Percentiles rank a stretch among this genome's conserved stretches.
Evolutionary conservation across 2,888 invertebrate species (phyloP).

Genomic region (Amiota mariae): DNA sequence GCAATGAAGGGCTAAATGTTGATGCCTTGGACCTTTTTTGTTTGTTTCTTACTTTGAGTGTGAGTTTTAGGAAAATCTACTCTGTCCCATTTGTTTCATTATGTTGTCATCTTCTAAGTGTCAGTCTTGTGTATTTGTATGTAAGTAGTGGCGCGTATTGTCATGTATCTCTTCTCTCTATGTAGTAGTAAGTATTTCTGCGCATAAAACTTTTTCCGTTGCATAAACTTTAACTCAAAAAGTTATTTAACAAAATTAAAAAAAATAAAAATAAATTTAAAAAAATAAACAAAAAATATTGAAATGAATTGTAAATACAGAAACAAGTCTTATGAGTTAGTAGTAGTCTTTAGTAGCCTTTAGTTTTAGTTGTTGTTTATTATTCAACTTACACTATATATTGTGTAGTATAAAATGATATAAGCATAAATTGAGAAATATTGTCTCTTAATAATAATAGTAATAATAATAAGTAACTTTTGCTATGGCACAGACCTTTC

Average conservation of each 20-base stretch:
- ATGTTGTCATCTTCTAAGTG: background rate
- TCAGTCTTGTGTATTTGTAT: slow-evolving; percentile 9
- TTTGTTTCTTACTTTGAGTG: background rate
- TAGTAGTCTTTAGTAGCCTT: slow-evolving; percentile 3
- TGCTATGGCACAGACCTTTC: background rate
- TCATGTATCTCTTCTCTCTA: too few species aligned
- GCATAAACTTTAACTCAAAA: slow-evolving; percentile 38
- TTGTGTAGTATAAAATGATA: background rate
- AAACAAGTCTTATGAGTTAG: slow-evolving; percentile 18
- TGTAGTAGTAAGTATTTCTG: background rate
- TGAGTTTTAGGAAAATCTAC: background rate
- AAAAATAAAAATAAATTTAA: slow-evolving; percentile 11
- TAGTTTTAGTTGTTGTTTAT: background rate
- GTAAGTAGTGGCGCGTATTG: too few species aligned
- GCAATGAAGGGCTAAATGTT: background rate
- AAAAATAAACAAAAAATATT: background rate
- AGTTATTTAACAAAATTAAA: slow-evolving; percentile 39
- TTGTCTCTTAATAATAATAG: background rate
- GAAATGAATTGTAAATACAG: background rate
- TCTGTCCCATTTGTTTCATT: background rate
- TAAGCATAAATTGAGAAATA: slow-evolving; percentile 19
- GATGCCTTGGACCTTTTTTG: background rate
- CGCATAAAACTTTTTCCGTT: slow-evolving; percentile 41
- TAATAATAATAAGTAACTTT: slow-evolving; percentile 17
- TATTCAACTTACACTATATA: background rate